These are phyloP conservation scores for Aphaenogaster ashmeadi DNA, from an alignment of 1,140 invertebrate species.

Conservation along the genomic window DNA sequence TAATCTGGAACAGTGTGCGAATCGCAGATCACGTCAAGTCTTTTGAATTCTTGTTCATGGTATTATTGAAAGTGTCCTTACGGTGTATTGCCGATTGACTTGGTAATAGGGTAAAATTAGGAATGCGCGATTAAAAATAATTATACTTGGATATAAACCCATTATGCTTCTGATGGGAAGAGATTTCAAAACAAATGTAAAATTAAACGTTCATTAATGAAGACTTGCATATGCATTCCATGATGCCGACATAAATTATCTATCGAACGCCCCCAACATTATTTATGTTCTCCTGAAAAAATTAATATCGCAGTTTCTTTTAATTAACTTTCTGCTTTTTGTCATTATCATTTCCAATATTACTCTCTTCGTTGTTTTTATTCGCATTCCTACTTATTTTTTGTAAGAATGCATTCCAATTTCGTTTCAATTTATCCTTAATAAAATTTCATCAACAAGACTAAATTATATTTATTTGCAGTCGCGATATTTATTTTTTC, in stretches of 20 bases:
- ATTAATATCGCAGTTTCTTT: not conserved
- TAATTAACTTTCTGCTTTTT: not conserved
- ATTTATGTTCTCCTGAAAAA: not conserved
- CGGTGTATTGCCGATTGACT: not conserved
- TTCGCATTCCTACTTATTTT: not conserved
- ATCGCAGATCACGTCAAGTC: constrained; percentile 12
- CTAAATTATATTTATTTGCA: constrained; percentile 19
- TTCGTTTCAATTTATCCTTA: constrained; percentile 20
- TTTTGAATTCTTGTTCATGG: not conserved
- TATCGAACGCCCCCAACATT: not conserved
- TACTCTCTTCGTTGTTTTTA: not conserved
- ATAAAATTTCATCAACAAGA: not conserved
- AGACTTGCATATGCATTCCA: not conserved
- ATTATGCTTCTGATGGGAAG: not conserved
- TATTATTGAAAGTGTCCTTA: not conserved
- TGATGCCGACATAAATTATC: not conserved
- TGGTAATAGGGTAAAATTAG: not conserved
- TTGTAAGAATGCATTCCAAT: not conserved
- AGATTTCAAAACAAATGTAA: not conserved
- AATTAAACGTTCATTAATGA: not conserved
- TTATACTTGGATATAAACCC: not conserved
- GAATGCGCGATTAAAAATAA: not conserved
- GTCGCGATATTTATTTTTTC: constrained; percentile 41
- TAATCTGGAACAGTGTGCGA: constrained; percentile 8
- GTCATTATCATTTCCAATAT: not conserved